These are phyloP conservation scores for Epinephelus fuscoguttatus DNA, from an alignment of 2,113 vertebrate species.

Conservation along the genomic window DNA sequence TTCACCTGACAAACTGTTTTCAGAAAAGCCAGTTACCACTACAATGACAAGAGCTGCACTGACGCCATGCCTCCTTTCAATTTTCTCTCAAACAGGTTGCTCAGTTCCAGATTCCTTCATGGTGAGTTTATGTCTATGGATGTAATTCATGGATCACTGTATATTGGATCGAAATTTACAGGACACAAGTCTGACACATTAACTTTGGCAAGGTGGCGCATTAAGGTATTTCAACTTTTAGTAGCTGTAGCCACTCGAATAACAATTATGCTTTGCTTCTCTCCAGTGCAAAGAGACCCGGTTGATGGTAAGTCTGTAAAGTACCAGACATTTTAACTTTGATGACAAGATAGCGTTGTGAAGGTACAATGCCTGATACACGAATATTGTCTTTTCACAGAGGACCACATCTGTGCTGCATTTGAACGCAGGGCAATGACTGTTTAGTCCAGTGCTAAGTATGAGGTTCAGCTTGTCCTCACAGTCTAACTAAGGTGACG, in stretches of 20 bases:
- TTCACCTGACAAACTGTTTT: not conserved
- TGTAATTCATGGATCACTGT: not conserved
- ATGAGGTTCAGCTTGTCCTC: conserved; percentile 5
- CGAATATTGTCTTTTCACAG: not conserved
- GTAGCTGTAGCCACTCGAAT: not conserved
- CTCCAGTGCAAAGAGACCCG: not conserved
- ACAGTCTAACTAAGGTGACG: not conserved
- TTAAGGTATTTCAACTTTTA: not conserved
- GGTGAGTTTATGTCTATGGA: conserved; percentile 13
- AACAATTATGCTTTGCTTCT: not conserved
- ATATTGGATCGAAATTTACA: not conserved
- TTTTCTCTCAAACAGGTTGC: conserved; percentile 36
- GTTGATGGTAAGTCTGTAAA: not conserved
- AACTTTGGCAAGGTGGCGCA: no score
- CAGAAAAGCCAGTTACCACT: not conserved
- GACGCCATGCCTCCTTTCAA: not conserved
- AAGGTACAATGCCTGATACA: not conserved
- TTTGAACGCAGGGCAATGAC: no score
- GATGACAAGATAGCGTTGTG: not conserved
- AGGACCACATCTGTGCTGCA: not conserved
- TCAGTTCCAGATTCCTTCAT: conserved; percentile 2
- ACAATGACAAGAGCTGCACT: not conserved
- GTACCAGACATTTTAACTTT: not conserved
- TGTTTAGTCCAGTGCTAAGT: no score
- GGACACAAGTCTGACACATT: no score